These are phyloP conservation scores for Alexandromys fortis DNA, from an alignment of 2,113 vertebrate genomes.

Conservation along the genomic window DNA sequence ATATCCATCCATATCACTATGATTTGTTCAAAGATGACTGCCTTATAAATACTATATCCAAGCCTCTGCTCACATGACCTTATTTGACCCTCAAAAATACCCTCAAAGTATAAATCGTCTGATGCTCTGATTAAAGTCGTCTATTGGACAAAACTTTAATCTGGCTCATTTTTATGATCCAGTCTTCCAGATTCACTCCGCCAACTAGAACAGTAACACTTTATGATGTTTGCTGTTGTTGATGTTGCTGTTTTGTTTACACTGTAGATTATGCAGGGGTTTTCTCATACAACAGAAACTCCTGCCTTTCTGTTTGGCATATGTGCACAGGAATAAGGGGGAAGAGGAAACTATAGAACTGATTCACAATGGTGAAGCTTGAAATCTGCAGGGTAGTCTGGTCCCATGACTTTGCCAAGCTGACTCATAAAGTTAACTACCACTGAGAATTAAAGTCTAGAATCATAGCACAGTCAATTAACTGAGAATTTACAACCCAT, in stretches of 20 bases:
- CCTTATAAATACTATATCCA: not conserved
- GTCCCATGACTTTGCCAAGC: not conserved
- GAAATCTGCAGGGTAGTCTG: not conserved
- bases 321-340: not conserved
- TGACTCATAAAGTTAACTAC: not conserved
- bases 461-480: not conserved
- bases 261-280: not conserved
- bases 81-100: not conserved
- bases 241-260: not conserved
- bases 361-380: not conserved
- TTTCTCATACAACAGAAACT: not conserved
- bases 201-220: not conserved
- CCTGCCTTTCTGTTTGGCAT: too few species aligned
- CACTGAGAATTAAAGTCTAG: constrained; percentile 3
- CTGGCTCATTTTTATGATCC: not conserved
- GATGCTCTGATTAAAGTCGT: too few species aligned
- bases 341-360: not conserved
- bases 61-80: not conserved
- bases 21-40: not conserved
- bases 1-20: not conserved
- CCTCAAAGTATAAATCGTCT: not conserved
- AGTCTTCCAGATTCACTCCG: not conserved
- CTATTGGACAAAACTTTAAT: too few species aligned
- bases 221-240: not conserved
- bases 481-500: not conserved